Evolutionary conservation across 35 echinoderm and acorn worm genomes (phyloP).

Genomic region (Ophiothrix spiculata): DNA sequence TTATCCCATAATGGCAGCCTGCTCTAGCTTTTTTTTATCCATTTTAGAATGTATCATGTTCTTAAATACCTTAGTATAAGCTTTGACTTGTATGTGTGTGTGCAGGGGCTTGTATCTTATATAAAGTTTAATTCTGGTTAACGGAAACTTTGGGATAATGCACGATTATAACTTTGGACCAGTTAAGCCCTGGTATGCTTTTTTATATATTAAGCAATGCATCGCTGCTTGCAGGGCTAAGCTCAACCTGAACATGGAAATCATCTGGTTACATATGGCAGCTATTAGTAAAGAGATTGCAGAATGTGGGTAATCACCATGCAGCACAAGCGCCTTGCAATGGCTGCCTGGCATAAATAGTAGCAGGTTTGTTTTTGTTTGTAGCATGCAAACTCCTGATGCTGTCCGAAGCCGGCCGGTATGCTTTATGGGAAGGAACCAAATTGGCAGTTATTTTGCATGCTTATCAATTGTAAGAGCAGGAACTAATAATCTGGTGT

Average conservation of each 20-base stretch:
- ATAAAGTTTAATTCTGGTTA: too few species aligned
- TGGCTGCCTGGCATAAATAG: not conserved
- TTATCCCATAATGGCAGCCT: not conserved
- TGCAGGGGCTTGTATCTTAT: not conserved
- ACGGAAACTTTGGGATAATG: too few species aligned
- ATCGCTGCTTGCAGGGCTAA: too few species aligned
- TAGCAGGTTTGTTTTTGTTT: not conserved
- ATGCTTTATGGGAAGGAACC: slow-evolving; percentile 1
- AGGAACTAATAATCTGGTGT: not conserved
- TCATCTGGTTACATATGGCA: not conserved
- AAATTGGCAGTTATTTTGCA: slow-evolving; percentile 3
- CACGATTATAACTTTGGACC: too few species aligned
- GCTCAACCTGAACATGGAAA: not conserved
- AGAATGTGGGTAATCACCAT: too few species aligned
- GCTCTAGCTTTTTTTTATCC: not conserved
- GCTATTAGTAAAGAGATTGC: too few species aligned
- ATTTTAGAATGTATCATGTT: not conserved
- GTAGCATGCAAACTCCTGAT: not conserved
- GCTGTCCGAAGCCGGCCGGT: too few species aligned
- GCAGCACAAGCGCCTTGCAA: too few species aligned
- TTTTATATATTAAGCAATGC: not conserved
- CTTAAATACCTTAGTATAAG: not conserved
- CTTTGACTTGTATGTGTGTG: not conserved
- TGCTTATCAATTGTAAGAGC: not conserved
- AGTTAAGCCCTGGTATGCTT: not conserved